A percentile compares a stretch with the other conserved stretches of the same genome.
Conservation (phyloP, 30 jellyfish, hydroid and myxozoan genomes). For the Turritopsis dohrnii region DNA sequence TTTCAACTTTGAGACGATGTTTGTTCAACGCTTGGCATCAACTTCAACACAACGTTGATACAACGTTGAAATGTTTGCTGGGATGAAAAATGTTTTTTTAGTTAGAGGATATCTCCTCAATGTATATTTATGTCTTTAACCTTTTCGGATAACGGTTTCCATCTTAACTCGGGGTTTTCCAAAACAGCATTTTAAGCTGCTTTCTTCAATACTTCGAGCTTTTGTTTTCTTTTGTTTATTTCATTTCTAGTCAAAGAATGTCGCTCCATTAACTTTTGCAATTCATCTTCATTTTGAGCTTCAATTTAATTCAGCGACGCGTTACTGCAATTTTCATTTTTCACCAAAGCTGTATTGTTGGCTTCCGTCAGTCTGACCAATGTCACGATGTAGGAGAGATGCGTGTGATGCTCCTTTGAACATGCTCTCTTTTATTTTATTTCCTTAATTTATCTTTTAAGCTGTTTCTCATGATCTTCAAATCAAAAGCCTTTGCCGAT, state of each 20-base stretch:
- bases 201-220: neutral
- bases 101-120: too few relatives aligned
- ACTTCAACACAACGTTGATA: too few relatives aligned
- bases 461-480: too few relatives aligned
- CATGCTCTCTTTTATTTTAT: too few relatives aligned
- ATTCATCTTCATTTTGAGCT: neutral
- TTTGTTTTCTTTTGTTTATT: neutral
- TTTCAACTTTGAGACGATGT: too few relatives aligned
- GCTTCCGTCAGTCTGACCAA: neutral
- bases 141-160: neutral
- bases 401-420: too few relatives aligned
- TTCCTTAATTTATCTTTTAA: too few relatives aligned
- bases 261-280: neutral
- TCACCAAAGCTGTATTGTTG: neutral
- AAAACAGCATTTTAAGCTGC: neutral
- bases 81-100: too few relatives aligned
- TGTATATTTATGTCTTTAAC: neutral
- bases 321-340: neutral
- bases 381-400: too few relatives aligned
- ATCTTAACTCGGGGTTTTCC: neutral
- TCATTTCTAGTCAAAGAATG: neutral
- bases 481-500: neutral
- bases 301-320: neutral
- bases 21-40: too few relatives aligned
- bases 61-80: too few relatives aligned